A percentile compares a stretch with the other conserved stretches of the same genome.
phyloP scores from a whole-genome alignment of 2,113 vertebrate species.

The Daphoenositta chrysoptera region DNA sequence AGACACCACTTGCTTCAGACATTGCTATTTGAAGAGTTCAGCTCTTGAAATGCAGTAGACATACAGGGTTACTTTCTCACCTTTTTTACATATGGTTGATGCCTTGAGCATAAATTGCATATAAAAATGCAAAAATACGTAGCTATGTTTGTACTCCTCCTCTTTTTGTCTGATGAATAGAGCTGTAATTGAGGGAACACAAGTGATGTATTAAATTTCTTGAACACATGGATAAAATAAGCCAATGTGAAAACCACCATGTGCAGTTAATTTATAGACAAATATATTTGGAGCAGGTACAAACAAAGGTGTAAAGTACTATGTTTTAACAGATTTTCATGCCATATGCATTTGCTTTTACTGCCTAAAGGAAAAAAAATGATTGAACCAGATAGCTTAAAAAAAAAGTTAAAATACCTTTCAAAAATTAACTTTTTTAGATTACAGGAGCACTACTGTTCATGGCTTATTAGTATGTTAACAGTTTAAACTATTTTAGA shows the following conservation, averaged over 20 bases:
- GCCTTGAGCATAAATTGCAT: not conserved
- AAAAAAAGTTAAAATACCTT: conserved; percentile 42
- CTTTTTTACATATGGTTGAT: not conserved
- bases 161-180: not conserved
- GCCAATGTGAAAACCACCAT: conserved; percentile 57
- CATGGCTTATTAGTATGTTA: not conserved
- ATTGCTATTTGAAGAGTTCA: not conserved
- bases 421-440: not conserved
- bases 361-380: conserved; percentile 16
- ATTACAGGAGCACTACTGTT: not conserved
- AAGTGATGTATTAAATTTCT: conserved; percentile 41
- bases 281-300: conserved; percentile 71
- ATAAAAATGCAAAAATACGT: not conserved
- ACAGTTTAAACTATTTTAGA: not conserved
- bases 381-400: conserved; percentile 1
- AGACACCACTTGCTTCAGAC: not conserved
- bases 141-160: not conserved
- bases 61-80: not conserved
- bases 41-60: not conserved
- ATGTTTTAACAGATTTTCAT: conserved; percentile 68
- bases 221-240: conserved; percentile 62
- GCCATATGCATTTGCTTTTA: conserved; percentile 67
- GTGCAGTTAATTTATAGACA: conserved; percentile 70
- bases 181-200: not conserved
- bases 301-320: conserved; percentile 69